Percentiles rank a stretch among this genome's conserved stretches.
These are phyloP conservation scores for Colletes gigas DNA, from an alignment of 1,140 invertebrate species.

Conservation along the genomic window DNA sequence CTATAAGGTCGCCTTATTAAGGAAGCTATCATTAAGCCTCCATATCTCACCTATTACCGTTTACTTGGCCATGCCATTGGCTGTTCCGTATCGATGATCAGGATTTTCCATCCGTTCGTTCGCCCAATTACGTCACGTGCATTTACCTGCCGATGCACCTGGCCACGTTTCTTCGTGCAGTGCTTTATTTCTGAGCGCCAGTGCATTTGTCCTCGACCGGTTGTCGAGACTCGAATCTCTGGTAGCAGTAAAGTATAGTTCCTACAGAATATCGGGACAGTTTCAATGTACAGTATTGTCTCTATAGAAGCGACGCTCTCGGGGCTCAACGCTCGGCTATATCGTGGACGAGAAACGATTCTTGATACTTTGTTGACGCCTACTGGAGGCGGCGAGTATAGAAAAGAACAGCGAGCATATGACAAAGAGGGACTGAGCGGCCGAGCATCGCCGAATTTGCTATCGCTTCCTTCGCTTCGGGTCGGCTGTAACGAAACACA, in stretches of 20 bases:
- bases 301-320: too few species aligned
- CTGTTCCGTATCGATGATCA: constrained; percentile 75
- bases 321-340: too few species aligned
- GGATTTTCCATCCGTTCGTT: constrained; percentile 70
- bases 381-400: too few species aligned
- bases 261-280: too few species aligned
- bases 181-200: constrained; percentile 34
- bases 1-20: constrained; percentile 74
- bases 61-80: constrained; percentile 63
- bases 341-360: too few species aligned
- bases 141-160: constrained; percentile 59
- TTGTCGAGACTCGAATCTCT: constrained; percentile 27
- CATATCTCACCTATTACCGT: constrained; percentile 73
- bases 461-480: too few species aligned
- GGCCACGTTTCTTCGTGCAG: constrained; percentile 19
- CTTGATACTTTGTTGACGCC: too few species aligned
- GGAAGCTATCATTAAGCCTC: constrained; percentile 74
- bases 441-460: too few species aligned
- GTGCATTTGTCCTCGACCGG: constrained; percentile 34
- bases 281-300: too few species aligned
- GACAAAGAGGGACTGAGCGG: too few species aligned
- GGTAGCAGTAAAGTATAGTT: neutral
- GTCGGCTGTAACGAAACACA: too few species aligned
- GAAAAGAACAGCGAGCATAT: too few species aligned
- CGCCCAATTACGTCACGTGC: constrained; percentile 69